phyloP scores from a whole-genome alignment of 2,797 vertebrate genomes.

The Masticophis lateralis region DNA sequence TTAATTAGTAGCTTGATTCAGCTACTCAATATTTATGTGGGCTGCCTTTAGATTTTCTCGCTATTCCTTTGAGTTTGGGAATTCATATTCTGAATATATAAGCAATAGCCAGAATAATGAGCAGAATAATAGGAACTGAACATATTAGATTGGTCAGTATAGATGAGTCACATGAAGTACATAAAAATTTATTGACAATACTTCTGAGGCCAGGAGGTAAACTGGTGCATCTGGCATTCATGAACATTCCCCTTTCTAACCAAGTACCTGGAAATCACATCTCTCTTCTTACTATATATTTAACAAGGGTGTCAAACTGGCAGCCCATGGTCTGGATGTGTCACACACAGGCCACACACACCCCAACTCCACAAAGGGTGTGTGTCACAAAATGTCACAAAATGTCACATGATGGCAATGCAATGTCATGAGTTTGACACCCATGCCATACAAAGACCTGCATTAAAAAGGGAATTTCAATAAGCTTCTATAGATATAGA shows the following conservation, averaged over 20 bases:
- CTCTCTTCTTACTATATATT: neutral
- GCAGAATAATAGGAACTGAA: neutral
- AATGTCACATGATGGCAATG: no score
- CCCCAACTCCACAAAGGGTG: no score
- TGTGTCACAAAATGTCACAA: no score
- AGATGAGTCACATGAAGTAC: neutral
- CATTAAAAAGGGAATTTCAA: neutral
- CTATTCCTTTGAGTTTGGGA: neutral
- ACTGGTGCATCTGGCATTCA: neutral
- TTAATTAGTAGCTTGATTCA: neutral
- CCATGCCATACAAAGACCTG: neutral
- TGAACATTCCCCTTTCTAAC: neutral
- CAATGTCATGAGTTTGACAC: no score
- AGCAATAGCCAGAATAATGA: neutral
- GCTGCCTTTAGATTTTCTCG: neutral
- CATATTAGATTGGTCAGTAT: neutral
- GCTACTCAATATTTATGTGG: neutral
- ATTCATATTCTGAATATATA: neutral
- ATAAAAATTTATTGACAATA: neutral
- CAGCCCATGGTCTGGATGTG: no score
- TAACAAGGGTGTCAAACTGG: neutral
- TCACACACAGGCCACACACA: neutral
- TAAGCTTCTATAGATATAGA: neutral
- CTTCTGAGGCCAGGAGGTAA: neutral
- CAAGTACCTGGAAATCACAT: neutral